These are phyloP conservation scores for Alauda arvensis DNA, from an alignment of 2,797 vertebrate genomes.

Conservation along the genomic window DNA sequence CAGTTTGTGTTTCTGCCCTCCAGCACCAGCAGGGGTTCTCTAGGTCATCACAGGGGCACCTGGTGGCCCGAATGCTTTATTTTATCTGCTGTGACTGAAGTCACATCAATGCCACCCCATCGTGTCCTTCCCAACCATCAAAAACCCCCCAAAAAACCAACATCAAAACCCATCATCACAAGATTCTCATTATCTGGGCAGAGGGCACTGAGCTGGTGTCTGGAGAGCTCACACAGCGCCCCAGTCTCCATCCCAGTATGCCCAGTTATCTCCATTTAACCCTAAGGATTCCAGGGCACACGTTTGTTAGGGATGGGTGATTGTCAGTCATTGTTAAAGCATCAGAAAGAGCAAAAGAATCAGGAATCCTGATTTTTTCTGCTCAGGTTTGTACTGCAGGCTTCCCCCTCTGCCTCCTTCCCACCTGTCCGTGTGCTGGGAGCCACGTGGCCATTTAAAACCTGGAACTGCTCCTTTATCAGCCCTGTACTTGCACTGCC, in stretches of 20 bases:
- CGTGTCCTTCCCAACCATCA: accelerated
- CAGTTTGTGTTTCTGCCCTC: neutral
- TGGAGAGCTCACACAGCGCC: neutral
- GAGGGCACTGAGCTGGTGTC: neutral
- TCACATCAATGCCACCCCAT: neutral
- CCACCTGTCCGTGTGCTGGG: neutral
- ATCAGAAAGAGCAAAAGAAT: neutral
- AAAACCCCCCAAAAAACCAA: accelerated
- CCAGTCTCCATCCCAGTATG: neutral
- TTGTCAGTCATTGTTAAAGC: neutral
- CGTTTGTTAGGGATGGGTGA: neutral
- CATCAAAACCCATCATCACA: neutral
- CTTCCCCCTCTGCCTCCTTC: neutral
- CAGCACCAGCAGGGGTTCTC: neutral
- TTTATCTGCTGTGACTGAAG: neutral
- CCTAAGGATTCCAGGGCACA: neutral
- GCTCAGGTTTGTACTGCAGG: neutral
- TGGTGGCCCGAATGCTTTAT: neutral
- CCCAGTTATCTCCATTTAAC: neutral
- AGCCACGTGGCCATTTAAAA: neutral
- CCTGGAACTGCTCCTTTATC: slow-evolving; percentile 7
- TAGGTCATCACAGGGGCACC: neutral
- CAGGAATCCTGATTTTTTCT: neutral
- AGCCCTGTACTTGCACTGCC: neutral
- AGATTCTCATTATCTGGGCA: neutral